phyloP scores from a whole-genome alignment of 1,140 invertebrate genomes.

The Drosophila suzukii region DNA sequence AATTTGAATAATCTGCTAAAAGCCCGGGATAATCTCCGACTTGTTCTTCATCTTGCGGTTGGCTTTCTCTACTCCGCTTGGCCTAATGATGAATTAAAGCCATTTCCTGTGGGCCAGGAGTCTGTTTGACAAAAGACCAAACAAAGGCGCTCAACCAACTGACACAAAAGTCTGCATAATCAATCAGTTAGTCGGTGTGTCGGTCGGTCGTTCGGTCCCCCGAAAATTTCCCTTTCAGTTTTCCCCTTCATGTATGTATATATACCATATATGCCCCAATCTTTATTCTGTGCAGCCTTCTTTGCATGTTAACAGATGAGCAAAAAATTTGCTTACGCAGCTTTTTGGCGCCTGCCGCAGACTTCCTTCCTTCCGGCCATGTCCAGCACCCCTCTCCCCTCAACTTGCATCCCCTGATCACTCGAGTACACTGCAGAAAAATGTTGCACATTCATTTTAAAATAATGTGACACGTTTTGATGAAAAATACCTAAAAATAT shows the following conservation, averaged over 20 bases:
- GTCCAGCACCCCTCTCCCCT: slow-evolving; percentile 1
- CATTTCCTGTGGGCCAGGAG: slow-evolving; percentile 12
- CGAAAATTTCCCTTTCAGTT: not conserved
- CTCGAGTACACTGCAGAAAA: slow-evolving; percentile 11
- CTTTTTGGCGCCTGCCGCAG: slow-evolving; percentile 66
- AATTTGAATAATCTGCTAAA: slow-evolving; percentile 56
- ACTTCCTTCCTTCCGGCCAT: slow-evolving; percentile 62
- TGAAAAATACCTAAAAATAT: too few species aligned
- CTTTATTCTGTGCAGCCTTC: slow-evolving; percentile 32
- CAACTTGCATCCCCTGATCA: slow-evolving; percentile 15
- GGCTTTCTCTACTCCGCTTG: slow-evolving; percentile 15
- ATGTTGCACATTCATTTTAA: not conserved
- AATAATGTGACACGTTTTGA: too few species aligned
- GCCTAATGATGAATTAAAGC: slow-evolving; percentile 78
- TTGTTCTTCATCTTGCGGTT: slow-evolving; percentile 20
- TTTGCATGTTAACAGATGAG: slow-evolving; percentile 49
- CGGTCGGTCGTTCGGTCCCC: slow-evolving; percentile 4
- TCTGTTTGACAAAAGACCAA: slow-evolving; percentile 55
- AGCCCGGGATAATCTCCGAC: slow-evolving; percentile 34
- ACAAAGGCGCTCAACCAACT: slow-evolving; percentile 67
- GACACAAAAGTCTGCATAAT: slow-evolving; percentile 83
- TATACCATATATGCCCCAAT: slow-evolving; percentile 1
- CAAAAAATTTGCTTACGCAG: slow-evolving; percentile 70
- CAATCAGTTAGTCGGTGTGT: slow-evolving; percentile 60
- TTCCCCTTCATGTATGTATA: not conserved